Evolutionary conservation across 2,888 invertebrate genomes (phyloP).

Genomic region (Alloscopus bannaensis): DNA sequence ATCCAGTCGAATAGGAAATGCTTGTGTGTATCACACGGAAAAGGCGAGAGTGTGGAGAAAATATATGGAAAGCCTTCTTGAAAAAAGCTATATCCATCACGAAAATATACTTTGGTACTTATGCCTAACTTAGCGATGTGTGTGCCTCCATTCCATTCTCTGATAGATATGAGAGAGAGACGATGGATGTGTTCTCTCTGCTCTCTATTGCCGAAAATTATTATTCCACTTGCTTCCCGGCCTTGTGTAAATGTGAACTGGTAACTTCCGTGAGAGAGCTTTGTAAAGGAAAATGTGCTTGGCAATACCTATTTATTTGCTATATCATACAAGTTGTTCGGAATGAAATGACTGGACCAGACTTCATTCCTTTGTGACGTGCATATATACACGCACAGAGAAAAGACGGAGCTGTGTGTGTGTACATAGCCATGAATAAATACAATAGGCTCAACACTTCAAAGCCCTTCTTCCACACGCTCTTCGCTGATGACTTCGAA

Average conservation of each 20-base stretch:
- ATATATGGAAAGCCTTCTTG: conserved; percentile 45
- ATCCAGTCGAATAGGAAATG: conserved; percentile 1
- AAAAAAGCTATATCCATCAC: conserved; percentile 60
- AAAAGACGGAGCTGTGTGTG: background rate
- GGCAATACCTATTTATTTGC: conserved; percentile 52
- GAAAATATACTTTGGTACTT: conserved; percentile 55
- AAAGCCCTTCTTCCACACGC: background rate
- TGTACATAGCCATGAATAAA: conserved; percentile 33
- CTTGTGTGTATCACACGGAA: conserved; percentile 13
- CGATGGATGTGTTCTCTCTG: conserved; percentile 6
- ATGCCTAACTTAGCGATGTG: conserved; percentile 47
- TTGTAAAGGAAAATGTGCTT: conserved; percentile 37
- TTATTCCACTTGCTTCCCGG: conserved; percentile 59
- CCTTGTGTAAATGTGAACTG: conserved; percentile 36
- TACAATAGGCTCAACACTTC: conserved; percentile 47
- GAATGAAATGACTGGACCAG: conserved; percentile 50
- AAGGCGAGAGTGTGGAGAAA: conserved; percentile 29
- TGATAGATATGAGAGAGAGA: conserved; percentile 24
- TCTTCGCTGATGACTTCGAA: background rate
- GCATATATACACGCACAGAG: conserved; percentile 8
- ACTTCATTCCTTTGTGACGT: conserved; percentile 39
- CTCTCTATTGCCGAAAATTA: conserved; percentile 57
- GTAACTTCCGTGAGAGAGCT: background rate
- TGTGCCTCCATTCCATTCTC: conserved; percentile 38
- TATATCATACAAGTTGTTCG: conserved; percentile 38